These are phyloP conservation scores for Dryocosmus kuriphilus DNA, from an alignment of 2,888 invertebrate species.

Conservation along the genomic window DNA sequence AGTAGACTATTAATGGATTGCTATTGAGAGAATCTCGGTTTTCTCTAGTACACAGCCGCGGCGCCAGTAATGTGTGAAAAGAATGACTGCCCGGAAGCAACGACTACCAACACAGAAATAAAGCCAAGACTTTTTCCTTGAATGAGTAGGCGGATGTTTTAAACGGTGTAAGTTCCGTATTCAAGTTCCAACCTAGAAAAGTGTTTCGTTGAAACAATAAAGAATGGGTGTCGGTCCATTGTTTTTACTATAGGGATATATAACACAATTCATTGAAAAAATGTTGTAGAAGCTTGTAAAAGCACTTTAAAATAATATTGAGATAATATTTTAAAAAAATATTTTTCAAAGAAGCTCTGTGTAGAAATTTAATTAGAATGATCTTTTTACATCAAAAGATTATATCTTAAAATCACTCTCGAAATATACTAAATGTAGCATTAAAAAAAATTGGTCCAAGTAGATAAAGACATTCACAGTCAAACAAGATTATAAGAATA, in stretches of 20 bases:
- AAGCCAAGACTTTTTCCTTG: slow-evolving; percentile 27
- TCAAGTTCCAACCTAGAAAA: slow-evolving; percentile 13
- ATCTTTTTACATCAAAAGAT: background rate
- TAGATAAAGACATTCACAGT: no score
- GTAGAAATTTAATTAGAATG: background rate
- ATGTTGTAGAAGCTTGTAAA: background rate
- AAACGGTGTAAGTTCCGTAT: background rate
- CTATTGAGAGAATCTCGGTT: slow-evolving; percentile 2
- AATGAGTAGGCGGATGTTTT: background rate
- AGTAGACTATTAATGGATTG: slow-evolving; percentile 29
- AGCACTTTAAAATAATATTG: background rate
- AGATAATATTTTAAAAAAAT: background rate
- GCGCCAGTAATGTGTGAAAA: slow-evolving; percentile 34
- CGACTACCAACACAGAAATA: slow-evolving; percentile 18
- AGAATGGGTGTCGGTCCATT: background rate
- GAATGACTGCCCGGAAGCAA: slow-evolving; percentile 23
- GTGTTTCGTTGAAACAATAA: background rate
- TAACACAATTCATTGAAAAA: background rate
- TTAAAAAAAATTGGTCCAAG: no score
- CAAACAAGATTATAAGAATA: no score
- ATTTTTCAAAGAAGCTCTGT: background rate
- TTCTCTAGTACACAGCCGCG: background rate
- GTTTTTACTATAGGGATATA: background rate
- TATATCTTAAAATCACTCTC: no score
- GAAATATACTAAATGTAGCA: no score